phyloP scores from a whole-genome alignment of 37 sponge, comb jelly and placozoan species.

The Ephydatia muelleri region DNA sequence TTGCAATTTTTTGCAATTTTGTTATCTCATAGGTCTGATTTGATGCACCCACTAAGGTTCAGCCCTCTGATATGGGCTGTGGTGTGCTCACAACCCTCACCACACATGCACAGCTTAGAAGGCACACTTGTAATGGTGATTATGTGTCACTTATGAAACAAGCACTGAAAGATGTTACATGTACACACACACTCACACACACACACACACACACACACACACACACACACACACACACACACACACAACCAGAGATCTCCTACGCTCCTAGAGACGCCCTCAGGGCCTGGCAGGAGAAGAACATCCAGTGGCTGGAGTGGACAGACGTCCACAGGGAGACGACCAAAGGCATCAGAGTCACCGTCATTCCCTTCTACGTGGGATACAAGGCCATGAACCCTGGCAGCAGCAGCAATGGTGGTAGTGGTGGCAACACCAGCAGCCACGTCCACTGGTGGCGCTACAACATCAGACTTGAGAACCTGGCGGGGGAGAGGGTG shows the following conservation, averaged over 20 bases:
- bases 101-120: too few species aligned
- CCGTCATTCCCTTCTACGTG: conserved; percentile 96
- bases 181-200: too few species aligned
- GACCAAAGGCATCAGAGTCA: conserved; percentile 82
- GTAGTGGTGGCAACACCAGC: not conserved
- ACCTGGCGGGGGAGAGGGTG: conserved; percentile 60
- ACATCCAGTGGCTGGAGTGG: conserved; percentile 83
- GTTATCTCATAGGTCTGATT: too few species aligned
- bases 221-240: not conserved
- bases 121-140: too few species aligned
- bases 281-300: conserved; percentile 75
- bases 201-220: not conserved
- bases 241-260: not conserved
- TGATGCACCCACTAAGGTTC: too few species aligned
- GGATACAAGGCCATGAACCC: conserved; percentile 62
- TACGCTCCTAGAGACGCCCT: conserved; percentile 58
- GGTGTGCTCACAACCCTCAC: too few species aligned
- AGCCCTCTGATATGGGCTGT: too few species aligned
- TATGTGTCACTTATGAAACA: not conserved
- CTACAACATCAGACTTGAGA: conserved; percentile 94
- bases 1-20: too few species aligned
- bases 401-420: not conserved
- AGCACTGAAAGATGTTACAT: not conserved
- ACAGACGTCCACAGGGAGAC: conserved; percentile 86
- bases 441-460: conserved; percentile 68